Evolutionary conservation across 2,888 invertebrate genomes (phyloP), one percentile per base, ranked within the genome.

Genomic region (Disparrhopalites patrizii): DNA sequence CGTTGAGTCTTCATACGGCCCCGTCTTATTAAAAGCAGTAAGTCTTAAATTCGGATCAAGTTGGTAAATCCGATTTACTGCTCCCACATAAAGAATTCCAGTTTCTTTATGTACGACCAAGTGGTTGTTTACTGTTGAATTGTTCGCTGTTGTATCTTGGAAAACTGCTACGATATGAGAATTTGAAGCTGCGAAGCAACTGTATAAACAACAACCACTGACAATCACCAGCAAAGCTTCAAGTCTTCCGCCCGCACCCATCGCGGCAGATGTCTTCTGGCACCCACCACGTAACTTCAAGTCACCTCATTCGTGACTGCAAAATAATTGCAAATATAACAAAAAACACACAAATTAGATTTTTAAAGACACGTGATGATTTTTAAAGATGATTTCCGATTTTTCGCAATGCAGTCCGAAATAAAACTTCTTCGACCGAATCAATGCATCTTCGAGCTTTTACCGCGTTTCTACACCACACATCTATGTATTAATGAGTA

Each of bases 1-100:
- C 52, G 90, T 87, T 66, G 92, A 91, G 82, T 96, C 96, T 79
- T 89, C 87, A 78, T 88, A 85, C 18, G 94, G 93, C 18, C 94
- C 93, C 67, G 93, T 93, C 78, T 85, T 84, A 70, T 87, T 89
- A 68, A 86, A 85, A 78, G 89, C 87, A 62, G 89, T 87, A 71
- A 89, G 83, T 73, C 88, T 87, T 76, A 97, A 82, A 77, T 93
- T 91, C 52, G 91, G 89, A 43, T 92, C 91, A 60, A 97, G 84
- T 80, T 95, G 95, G 81, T 91, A 95, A 71, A 97, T 85, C 69
- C 87, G 85, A 83, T 97, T 96, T 72, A 93, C 91, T 65, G 92
- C 95, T 71, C 95, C 95, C 70, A 96, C 86, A 83, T 86, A 89
- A 18, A 89, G 90, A 72, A 91, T 86, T 70, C 95, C 95, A 56